A percentile compares a stretch with the other conserved stretches of the same genome.
These are phyloP conservation scores for Dipodomys spectabilis DNA, from an alignment of 2,113 vertebrate genomes.

Conservation along the genomic window DNA sequence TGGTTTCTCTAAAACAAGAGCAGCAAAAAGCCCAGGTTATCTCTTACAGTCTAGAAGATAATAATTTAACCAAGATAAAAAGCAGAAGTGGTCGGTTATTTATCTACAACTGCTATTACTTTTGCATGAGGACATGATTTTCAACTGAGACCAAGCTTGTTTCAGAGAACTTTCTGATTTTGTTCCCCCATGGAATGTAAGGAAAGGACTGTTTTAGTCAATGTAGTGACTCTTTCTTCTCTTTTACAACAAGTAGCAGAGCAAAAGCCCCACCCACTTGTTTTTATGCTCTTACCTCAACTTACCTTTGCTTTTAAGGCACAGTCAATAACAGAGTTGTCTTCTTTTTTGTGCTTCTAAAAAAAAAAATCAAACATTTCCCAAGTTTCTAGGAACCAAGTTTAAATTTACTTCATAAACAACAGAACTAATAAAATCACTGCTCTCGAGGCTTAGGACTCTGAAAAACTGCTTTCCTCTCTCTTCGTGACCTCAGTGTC, in stretches of 20 bases:
- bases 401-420: slow-evolving; percentile 56
- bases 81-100: slow-evolving; percentile 42
- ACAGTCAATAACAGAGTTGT: neutral
- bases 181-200: slow-evolving; percentile 53
- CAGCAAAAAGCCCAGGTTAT: slow-evolving; percentile 7
- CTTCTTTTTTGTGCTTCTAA: slow-evolving; percentile 11
- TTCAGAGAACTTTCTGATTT: slow-evolving; percentile 66
- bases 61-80: slow-evolving; percentile 64
- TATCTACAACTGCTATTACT: slow-evolving; percentile 62
- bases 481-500: slow-evolving; percentile 31
- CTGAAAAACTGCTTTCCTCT: neutral
- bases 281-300: neutral
- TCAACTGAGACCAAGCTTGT: slow-evolving; percentile 36
- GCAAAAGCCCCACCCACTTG: neutral
- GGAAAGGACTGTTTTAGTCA: slow-evolving; percentile 32
- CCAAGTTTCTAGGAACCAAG: slow-evolving; percentile 11
- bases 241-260: slow-evolving; percentile 32
- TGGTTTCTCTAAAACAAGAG: slow-evolving; percentile 46
- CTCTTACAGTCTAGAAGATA: slow-evolving; percentile 62
- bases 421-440: slow-evolving; percentile 54
- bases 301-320: slow-evolving; percentile 18
- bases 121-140: slow-evolving; percentile 69
- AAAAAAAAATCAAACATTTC: slow-evolving; percentile 16
- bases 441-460: neutral
- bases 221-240: neutral